Conservation (phyloP, 2,797 vertebrate genomes). For the Chaetophractus vellerosus region DNA sequence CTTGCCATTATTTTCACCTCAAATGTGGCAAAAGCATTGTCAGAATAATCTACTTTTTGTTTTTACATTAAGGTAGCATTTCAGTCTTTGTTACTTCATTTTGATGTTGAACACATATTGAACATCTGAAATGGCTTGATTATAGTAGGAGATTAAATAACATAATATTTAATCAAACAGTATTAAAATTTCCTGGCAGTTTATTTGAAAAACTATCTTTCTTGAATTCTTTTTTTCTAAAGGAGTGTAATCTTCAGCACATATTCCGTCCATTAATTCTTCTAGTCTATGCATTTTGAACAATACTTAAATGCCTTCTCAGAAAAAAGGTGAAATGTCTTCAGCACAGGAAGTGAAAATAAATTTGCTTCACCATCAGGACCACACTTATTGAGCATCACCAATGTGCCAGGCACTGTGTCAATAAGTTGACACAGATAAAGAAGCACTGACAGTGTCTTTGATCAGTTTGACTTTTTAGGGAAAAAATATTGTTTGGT, state of each 20-base stretch:
- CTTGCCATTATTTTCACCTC: slow-evolving; percentile 62
- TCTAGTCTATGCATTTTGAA: not conserved
- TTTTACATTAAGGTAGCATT: slow-evolving; percentile 15
- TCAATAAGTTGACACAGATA: not conserved
- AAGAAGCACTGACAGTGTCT: not conserved
- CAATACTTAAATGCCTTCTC: not conserved
- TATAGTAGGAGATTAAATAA: slow-evolving; percentile 7
- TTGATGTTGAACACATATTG: slow-evolving; percentile 35
- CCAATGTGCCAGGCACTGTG: not conserved
- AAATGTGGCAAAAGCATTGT: not conserved
- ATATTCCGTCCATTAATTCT: not conserved
- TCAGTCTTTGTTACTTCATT: slow-evolving; percentile 49
- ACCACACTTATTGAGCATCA: not conserved
- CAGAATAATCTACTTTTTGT: not conserved
- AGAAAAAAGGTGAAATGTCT: not conserved
- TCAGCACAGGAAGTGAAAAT: not conserved
- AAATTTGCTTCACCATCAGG: not conserved
- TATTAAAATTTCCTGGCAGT: not conserved
- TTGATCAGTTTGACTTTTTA: slow-evolving; percentile 23
- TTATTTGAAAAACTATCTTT: not conserved
- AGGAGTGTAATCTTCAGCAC: not conserved
- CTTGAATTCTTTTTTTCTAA: not conserved
- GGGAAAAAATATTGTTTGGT: not conserved
- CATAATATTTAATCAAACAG: not conserved
- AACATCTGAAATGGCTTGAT: not conserved